Base-by-base conservation (phyloP, 2,797 vertebrate genomes). In the Acrossocheilus wenchowensis region DNA sequence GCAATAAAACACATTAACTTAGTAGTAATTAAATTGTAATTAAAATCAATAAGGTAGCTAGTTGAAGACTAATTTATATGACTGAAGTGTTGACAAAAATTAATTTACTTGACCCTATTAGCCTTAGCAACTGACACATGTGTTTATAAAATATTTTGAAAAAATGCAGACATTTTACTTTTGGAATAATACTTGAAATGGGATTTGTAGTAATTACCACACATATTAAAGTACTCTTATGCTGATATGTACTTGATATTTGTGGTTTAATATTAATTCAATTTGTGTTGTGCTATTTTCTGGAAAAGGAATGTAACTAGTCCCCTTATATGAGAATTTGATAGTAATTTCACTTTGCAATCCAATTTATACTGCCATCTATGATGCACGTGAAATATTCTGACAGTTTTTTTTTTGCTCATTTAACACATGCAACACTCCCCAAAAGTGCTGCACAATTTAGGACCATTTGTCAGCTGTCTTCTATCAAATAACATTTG, bases 401-500 rank as follows among this genome's bases (percentile, higher is more conserved):
- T 2, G 36, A 75, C 41, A 6, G 36, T 12, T 66, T 69, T 10
- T 26, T 26, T 68, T n/a, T 34, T 81, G 26, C 77, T 78, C 36
- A 43, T 78, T 54, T 84, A 41, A 84, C 73, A 71, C 75, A 71
- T 72, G 41, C 60, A 52, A 66, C 21, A 17, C 39, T 83, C 39
- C 30, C 21, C 45, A 50, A 62, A 72, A 85, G 21, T 60, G 77
- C 54, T 45, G 36, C 9, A n/a, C 52, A 80, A 60, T 85, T 72
- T 60, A 66, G 34, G 41, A 11, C 34, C n/a, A 81, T 81, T 81
- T 74, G 73, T 30, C 60, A 41, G 68, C 14, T 83, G 45, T 81
- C 78, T 86, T 83, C 62, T 48, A 60, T 83, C 72, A 57, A 75
- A 68, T 30, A 23, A 23, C 41, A 66, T 83, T 62, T 73, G 36